These are phyloP conservation scores for Jacana jacana DNA, from an alignment of 2,113 vertebrate genomes.

Conservation along the genomic window DNA sequence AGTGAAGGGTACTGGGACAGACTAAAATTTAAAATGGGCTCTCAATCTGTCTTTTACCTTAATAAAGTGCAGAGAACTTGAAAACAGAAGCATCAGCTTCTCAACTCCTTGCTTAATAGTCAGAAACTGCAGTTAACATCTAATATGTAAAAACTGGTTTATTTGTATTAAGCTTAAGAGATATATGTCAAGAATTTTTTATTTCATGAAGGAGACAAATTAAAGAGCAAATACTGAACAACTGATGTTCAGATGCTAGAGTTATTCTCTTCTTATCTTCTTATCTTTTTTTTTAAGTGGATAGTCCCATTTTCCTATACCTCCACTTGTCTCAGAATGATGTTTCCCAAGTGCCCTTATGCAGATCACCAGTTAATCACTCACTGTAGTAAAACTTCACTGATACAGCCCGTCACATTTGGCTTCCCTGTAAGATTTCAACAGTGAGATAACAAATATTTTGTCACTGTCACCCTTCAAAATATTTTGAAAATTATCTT, in stretches of 20 bases:
- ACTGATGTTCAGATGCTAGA: not conserved
- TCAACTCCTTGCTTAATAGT: not conserved
- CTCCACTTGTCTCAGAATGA: not conserved
- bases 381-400: not conserved
- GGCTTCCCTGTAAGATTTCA: not conserved
- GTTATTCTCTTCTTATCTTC: not conserved
- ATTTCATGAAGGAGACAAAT: not conserved
- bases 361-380: not conserved
- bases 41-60: fast-evolving
- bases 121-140: not conserved
- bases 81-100: not conserved
- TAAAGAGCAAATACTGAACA: not conserved
- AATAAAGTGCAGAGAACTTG: not conserved
- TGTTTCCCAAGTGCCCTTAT: fast-evolving
- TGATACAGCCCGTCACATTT: not conserved
- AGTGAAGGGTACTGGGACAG: not conserved
- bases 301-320: not conserved
- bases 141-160: not conserved
- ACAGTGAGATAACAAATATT: not conserved
- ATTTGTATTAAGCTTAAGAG: not conserved
- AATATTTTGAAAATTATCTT: not conserved
- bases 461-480: not conserved
- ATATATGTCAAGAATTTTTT: not conserved
- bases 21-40: not conserved
- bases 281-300: not conserved